Evolutionary conservation across 2,797 vertebrate species (phyloP), one percentile per base, ranked within the genome.

Genomic region (Platyrinchus mystaceus): DNA sequence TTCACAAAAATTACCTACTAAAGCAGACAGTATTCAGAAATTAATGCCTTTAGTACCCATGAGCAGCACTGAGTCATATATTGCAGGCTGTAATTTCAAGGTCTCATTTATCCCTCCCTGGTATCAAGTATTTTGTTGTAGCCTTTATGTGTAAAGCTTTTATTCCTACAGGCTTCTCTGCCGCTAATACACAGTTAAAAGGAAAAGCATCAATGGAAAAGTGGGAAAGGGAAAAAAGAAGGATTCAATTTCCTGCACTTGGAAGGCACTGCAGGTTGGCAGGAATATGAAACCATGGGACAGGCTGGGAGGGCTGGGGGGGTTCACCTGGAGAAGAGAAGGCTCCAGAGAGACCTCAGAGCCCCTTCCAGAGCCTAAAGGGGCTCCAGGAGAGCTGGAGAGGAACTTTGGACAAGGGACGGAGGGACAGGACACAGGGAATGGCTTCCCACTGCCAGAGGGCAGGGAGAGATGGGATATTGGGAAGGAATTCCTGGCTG

Each of bases 31-130:
- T 68, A 77, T 81, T 81, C 84, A 81, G 89, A 70, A 92, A 93
- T 92, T 52, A 96, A 96, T 94, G 84, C 73, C 84, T 85, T 85
- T 47, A 32, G 81, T 74, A 85, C 64, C 92, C 84, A 64, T 2
- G 5, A 83, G 76, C 60, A 59, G 78, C 43, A 78, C 62, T 36
- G 62, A 81, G 68, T 50, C 84, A 55, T 37, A 37, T 9, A 89
- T 41, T 39, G 73, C 62, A 86, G 77, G 50, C 76, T 91, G 90
- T 71, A 90, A 80, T 91, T 88, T 88, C 94, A 93, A 93, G 87
- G 93, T 86, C 83, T 86, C 66, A 5, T 75, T 93, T 84, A 59
- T 46, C 46, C 84, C 66, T 71, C 83, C 27, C 14, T 0, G 8
- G 14, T 75, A 92, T 24, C 66, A n/a, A 86, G 56, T 37, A 62